These are phyloP conservation scores for Drosophila arawakana DNA, from an alignment of 1,140 invertebrate species.

Conservation along the genomic window DNA sequence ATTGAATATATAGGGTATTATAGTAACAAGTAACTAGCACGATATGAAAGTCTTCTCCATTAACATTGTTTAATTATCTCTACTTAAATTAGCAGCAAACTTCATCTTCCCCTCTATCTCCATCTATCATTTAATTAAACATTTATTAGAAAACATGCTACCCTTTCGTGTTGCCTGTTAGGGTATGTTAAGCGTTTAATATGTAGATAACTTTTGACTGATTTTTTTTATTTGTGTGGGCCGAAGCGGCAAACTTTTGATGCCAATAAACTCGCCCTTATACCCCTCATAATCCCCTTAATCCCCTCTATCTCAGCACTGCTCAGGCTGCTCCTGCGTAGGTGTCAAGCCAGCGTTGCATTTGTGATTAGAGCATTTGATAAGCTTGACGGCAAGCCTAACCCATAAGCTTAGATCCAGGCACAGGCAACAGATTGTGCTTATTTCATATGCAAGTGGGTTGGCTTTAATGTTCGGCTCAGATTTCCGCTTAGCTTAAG, in stretches of 20 bases:
- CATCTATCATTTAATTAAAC: too few relatives aligned
- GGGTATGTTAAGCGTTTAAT: conserved; percentile 47
- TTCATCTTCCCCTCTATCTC: too few relatives aligned
- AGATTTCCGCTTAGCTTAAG: conserved; percentile 36
- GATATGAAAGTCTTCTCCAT: too few relatives aligned
- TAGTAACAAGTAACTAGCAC: too few relatives aligned
- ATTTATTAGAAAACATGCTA: neutral
- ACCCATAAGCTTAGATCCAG: conserved; percentile 18
- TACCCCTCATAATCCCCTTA: conserved; percentile 2
- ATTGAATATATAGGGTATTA: too few relatives aligned
- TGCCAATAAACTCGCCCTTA: conserved; percentile 24
- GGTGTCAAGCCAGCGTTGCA: conserved; percentile 37
- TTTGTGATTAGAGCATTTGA: conserved; percentile 49
- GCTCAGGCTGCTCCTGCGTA: conserved; percentile 1
- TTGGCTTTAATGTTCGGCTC: conserved; percentile 28
- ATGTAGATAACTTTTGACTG: conserved; percentile 40
- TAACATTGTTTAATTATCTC: too few relatives aligned
- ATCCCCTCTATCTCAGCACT: neutral
- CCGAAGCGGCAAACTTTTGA: conserved; percentile 63
- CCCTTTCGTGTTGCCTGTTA: neutral
- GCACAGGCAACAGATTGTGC: conserved; percentile 21
- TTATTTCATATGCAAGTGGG: conserved; percentile 50
- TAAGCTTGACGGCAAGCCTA: conserved; percentile 27
- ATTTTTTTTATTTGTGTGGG: conserved; percentile 52
- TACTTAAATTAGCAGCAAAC: neutral